Base-by-base conservation (phyloP, 2,888 invertebrate species). In the Drosophila trichaetosa region DNA sequence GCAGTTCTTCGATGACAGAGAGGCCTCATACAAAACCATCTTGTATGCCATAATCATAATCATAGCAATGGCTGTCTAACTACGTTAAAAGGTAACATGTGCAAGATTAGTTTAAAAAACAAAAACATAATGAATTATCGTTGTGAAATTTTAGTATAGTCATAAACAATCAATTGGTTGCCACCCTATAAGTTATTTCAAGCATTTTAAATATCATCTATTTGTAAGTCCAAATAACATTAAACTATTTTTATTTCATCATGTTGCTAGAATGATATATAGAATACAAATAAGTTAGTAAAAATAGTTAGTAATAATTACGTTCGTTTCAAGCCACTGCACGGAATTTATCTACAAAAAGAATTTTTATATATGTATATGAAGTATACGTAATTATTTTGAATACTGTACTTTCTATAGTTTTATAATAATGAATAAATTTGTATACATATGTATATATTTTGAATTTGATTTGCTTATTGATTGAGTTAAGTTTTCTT, bases 31-130 rank as follows among this genome's bases (percentile, higher is more conserved):
- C 60, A 31, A 65, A 38, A 68, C 73, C 56, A 68, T 46, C 31
- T 79, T 76, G 76, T 72, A 73, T 4, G 57, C 66, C 18, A 27
- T 27, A 51, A 36, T 40, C 6, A 18, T 13, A 2, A 29, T 21
- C 13, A 46, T 13, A 1, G 13, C 13, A 21, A 13, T 6, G 11
- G 7, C 29, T 31, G 29, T 31, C 31, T 8, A 31, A 31, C 31
- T 31, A 13, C 34, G 0, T 13, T 34, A 36, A 36, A 7, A n/a
- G 40, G 38, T 18, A 38, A 18, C 8, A 38, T 18, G 8, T 8
- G 38, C 18, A 4, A 10, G 18, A 38, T 38, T 38, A 29, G 7
- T 29, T 29, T 29, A 29, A 29, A 7, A 29, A 29, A 7, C 29
- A 29, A 7, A 29, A 29, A 29, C 29, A 29, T 29, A 7, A 7